Evolutionary conservation across 1,140 invertebrate species (phyloP).

Genomic region (Uloborus diversus): DNA sequence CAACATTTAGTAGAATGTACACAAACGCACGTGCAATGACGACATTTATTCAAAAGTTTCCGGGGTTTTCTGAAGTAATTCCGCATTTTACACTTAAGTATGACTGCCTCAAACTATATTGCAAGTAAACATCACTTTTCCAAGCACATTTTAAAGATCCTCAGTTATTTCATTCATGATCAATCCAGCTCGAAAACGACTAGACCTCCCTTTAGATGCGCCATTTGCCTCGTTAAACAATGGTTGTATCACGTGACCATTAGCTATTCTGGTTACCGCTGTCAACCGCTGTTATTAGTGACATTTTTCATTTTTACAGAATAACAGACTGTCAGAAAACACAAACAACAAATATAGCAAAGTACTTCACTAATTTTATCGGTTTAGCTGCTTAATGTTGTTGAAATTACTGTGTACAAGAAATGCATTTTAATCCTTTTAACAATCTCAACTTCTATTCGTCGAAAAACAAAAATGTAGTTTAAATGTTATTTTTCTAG

Average conservation of each 20-base stretch:
- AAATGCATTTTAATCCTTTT: too few relatives aligned
- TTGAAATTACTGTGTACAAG: too few relatives aligned
- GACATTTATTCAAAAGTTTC: constrained; percentile 37
- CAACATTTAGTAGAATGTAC: constrained; percentile 31
- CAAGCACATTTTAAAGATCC: neutral
- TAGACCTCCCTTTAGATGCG: constrained; percentile 30
- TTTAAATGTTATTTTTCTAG: too few relatives aligned
- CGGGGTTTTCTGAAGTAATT: neutral
- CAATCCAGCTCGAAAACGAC: constrained; percentile 18
- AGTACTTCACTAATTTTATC: too few relatives aligned
- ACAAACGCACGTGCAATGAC: constrained; percentile 54
- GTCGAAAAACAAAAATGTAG: too few relatives aligned
- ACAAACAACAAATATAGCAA: too few relatives aligned
- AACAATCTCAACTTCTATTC: too few relatives aligned
- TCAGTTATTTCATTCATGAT: constrained; percentile 47
- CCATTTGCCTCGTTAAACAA: constrained; percentile 56
- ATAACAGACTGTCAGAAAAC: too few relatives aligned
- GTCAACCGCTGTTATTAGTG: neutral
- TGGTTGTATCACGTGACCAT: constrained; percentile 49
- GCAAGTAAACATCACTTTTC: too few relatives aligned
- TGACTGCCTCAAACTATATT: too few relatives aligned
- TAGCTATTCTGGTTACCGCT: constrained; percentile 22
- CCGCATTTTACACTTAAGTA: neutral
- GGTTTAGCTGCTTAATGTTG: too few relatives aligned
- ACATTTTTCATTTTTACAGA: too few relatives aligned